A percentile compares a stretch with the other conserved stretches of the same genome.
Conservation (phyloP, 2,888 invertebrate species). For the Ceraclea dissimilis region DNA sequence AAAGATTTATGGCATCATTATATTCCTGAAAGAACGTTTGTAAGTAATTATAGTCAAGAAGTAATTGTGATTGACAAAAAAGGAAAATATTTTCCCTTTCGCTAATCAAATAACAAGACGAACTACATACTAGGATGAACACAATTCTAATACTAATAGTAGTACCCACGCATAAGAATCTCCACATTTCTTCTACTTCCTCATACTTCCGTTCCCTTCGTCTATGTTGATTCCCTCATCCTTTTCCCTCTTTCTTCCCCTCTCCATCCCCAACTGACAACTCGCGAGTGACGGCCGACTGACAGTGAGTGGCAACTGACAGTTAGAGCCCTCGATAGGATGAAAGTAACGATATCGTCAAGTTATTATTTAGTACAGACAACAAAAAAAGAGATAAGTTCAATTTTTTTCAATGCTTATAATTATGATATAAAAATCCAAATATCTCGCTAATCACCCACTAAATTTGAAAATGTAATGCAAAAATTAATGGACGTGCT, state of each 20-base stretch:
- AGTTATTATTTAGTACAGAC: not conserved
- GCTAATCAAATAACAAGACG: too few species aligned
- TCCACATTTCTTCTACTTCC: not conserved
- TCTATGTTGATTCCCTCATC: not conserved
- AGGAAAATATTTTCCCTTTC: too few species aligned
- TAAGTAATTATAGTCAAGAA: too few species aligned
- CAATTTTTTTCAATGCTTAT: not conserved
- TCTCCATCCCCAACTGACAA: not conserved
- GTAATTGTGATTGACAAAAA: too few species aligned
- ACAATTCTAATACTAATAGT: not conserved
- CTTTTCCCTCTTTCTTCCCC: not conserved
- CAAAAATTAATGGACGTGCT: too few species aligned
- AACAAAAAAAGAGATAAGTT: not conserved
- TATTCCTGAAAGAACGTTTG: too few species aligned
- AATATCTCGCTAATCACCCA: too few species aligned
- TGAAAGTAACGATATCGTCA: not conserved
- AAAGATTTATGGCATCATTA: too few species aligned
- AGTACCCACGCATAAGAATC: not conserved
- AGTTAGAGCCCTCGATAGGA: conserved; percentile 2
- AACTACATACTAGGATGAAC: not conserved
- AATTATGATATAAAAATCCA: too few species aligned
- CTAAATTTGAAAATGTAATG: too few species aligned
- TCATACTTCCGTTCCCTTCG: not conserved
- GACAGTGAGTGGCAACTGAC: conserved; percentile 22
- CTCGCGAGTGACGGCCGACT: conserved; percentile 4